Evolutionary conservation across 2,113 vertebrate species (phyloP), one percentile per base, ranked within the genome.

Genomic region (Phyllopteryx taeniolatus): DNA sequence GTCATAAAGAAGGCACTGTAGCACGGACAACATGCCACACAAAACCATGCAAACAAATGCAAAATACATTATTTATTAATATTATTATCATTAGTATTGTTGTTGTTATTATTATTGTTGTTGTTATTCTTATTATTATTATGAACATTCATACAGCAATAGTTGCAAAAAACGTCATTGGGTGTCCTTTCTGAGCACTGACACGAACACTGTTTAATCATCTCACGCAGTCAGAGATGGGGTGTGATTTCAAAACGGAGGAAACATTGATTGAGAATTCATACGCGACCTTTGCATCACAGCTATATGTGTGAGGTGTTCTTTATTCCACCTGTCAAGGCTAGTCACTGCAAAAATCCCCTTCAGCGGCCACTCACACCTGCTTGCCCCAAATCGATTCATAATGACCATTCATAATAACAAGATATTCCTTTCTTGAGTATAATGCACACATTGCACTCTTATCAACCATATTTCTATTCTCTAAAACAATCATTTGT

Each of bases 321-420:
- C 13, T 66, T 47, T 15, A 66, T 22, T 22, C 79, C 85, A 87
- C 79, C 86, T 79, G 83, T 85, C 75, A 77, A 71, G 62, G 74
- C 73, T 53, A 71, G 56, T 74, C 76, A 67, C 84, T 53, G 65
- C 73, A 82, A 79, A 78, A 78, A 49, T 76, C 71, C 77, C 75
- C 73, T 64, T 68, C 71, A 75, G 81, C 44, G 27, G 63, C 31
- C 43, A 75, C 67, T 73, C 79, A 67, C 17, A 59, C 77, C 68
- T 60, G 67, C 70, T 71, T 6, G 56, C 80, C 71, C 68, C 73
- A 86, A 86, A 88, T 88, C 68, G 66, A 85, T 88, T 85, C 74
- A 83, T 87, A 82, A 83, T 64, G 75, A 82, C 78, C 53, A 22
- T 56, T 79, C 77, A 88, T 82, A 81, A 86, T 84, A 83, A 85